phyloP scores from a whole-genome alignment of 2,797 vertebrate species.

The Cyclopterus lumpus region DNA sequence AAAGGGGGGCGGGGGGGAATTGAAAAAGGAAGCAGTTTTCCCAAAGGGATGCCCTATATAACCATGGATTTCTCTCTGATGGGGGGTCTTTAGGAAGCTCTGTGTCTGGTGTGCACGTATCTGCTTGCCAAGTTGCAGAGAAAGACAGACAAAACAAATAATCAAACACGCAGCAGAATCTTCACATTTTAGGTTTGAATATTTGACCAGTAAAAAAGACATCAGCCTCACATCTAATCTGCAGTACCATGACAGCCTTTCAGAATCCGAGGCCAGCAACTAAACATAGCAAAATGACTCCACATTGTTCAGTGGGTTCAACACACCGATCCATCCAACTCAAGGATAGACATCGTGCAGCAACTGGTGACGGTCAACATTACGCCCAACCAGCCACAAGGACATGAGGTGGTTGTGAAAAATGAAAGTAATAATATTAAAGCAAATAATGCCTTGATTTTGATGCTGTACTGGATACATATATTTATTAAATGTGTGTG shows the following conservation, averaged over 20 bases:
- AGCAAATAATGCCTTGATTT: background rate
- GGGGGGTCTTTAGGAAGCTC: background rate
- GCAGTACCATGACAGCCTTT: background rate
- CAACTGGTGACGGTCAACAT: background rate
- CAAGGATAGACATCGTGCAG: background rate
- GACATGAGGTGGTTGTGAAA: background rate
- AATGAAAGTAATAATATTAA: background rate
- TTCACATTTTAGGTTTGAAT: background rate
- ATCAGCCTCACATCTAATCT: background rate
- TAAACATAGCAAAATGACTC: background rate
- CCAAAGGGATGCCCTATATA: slow-evolving; percentile 21
- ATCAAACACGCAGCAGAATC: background rate
- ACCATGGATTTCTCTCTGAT: slow-evolving; percentile 6
- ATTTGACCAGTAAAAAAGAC: background rate
- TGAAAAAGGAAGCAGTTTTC: slow-evolving; percentile 35
- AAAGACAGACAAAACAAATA: background rate
- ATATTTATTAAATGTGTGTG: background rate
- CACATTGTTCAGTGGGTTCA: background rate
- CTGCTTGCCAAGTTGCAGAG: background rate
- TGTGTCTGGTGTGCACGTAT: background rate
- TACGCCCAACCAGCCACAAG: background rate
- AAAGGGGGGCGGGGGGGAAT: slow-evolving; percentile 1
- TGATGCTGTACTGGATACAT: background rate
- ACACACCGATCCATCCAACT: background rate
- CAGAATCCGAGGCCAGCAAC: background rate